Percentiles rank a stretch among this genome's conserved stretches.
phyloP scores from a whole-genome alignment of 2,888 invertebrate genomes.

The Ditylenchus weischeri region DNA sequence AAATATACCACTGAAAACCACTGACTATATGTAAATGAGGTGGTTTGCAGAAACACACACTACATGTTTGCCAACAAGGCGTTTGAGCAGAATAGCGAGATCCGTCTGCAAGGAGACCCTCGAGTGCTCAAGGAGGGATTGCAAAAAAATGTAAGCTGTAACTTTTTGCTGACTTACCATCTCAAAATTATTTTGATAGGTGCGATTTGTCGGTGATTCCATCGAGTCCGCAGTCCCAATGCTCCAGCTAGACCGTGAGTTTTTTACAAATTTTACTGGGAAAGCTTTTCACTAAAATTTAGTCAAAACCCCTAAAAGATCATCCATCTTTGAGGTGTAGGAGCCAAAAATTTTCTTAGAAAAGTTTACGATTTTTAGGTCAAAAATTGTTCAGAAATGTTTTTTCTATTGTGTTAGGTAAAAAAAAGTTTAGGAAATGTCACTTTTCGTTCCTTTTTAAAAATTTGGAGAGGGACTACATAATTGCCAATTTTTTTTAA shows the following conservation, averaged over 20 bases:
- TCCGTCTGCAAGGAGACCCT: conserved; percentile 21
- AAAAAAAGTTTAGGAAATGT: not conserved
- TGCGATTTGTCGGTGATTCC: conserved; percentile 20
- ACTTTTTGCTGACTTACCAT: no score
- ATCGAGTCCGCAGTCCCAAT: conserved; percentile 12
- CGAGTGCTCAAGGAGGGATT: conserved; percentile 27
- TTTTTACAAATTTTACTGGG: conserved; percentile 4
- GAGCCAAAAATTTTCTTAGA: no score
- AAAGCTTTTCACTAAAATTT: not conserved
- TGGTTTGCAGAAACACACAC: no score
- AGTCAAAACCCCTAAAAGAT: no score
- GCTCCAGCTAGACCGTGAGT: conserved; percentile 25
- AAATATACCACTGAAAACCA: no score
- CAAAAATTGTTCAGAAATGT: no score
- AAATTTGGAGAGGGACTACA: not conserved
- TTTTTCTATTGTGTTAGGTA: no score
- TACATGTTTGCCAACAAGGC: not conserved
- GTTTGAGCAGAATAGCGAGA: conserved; percentile 17
- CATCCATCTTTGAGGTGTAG: no score
- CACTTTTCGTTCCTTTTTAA: no score
- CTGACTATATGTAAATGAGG: no score
- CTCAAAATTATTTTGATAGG: not conserved
- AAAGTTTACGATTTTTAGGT: not conserved
- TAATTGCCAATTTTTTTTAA: not conserved
- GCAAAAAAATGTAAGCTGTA: conserved; percentile 21